Evolutionary conservation across 2,888 invertebrate species (phyloP), one percentile per base, ranked within the genome.

Genomic region (Capitulum mitella): DNA sequence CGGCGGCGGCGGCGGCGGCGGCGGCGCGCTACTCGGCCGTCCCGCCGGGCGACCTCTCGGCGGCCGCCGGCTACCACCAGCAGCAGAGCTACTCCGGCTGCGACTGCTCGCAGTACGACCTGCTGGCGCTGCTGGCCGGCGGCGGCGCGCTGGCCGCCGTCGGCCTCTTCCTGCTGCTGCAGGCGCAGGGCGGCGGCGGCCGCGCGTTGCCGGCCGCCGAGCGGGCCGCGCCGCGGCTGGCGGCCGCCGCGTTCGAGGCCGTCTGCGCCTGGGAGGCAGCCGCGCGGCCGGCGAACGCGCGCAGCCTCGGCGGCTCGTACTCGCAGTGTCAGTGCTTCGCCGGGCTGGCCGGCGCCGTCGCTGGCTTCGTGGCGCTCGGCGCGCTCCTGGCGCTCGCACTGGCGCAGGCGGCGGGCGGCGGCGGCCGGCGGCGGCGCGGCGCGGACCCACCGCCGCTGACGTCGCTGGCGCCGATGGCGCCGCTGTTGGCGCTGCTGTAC

Each of bases 41-140:
- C n/a, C n/a, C n/a, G n/a, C n/a, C n/a, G n/a, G n/a, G n/a, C 43
- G 43, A 43, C 43, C 43, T 43, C 43, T 5, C 43, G 6, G 5
- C 43, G 6, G 43, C 43, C 43, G 43, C 43, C 43, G 43, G 43
- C 43, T 43, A 43, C 43, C 43, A 43, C 12, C 43, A 43, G 6
- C 43, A 43, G 6, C 43, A 43, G 43, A 43, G 43, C 43, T 43
- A 43, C 54, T 6, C 2, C 54, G 6, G n/a, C 54, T 54, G 54
- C 54, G 54, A 54, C 54, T 54, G 54, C 54, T 54, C 54, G 26
- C n/a, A 26, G 54, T 54, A n/a, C 54, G 54, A 54, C 54, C n/a
- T 54, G 22, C 6, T n/a, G 22, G 54, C 54, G 26, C 54, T 54
- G n/a, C 22, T 54, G 54, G n/a, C 54, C 26, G 54, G 54, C 6